These are phyloP conservation scores for Parotocinclus haroldoi DNA, from an alignment of 2,797 vertebrate species.

Conservation along the genomic window DNA sequence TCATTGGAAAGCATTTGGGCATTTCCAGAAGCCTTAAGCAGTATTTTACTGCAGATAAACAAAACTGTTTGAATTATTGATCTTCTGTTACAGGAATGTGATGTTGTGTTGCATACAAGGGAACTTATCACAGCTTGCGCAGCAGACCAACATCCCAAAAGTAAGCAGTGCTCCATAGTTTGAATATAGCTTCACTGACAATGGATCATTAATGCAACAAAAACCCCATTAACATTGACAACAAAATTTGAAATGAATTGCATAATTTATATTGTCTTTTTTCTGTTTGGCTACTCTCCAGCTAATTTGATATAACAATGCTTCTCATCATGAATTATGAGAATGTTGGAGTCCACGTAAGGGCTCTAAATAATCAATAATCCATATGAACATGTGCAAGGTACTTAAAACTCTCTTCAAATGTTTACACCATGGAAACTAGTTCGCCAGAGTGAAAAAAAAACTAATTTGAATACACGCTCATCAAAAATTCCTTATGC, in stretches of 20 bases:
- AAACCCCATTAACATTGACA: constrained; percentile 75
- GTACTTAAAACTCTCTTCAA: constrained; percentile 73
- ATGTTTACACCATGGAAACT: background rate
- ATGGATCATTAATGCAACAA: constrained; percentile 80
- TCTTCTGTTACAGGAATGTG: constrained; percentile 66
- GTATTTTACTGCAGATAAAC: constrained; percentile 66
- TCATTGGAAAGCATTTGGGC: constrained; percentile 41
- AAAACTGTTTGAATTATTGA: constrained; percentile 76
- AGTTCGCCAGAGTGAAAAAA: too few relatives aligned
- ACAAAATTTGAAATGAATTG: constrained; percentile 55
- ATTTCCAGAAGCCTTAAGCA: constrained; percentile 64
- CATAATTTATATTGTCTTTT: constrained; percentile 59
- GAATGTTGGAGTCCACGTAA: constrained; percentile 62
- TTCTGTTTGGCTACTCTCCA: constrained; percentile 77
- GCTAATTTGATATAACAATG: constrained; percentile 85
- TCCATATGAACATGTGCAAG: constrained; percentile 76
- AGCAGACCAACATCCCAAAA: constrained; percentile 30
- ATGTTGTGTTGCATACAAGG: constrained; percentile 47
- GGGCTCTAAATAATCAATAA: constrained; percentile 78
- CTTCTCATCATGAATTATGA: constrained; percentile 64
- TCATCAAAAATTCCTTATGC: too few relatives aligned
- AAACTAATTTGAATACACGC: too few relatives aligned
- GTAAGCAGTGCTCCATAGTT: constrained; percentile 31
- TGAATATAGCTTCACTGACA: constrained; percentile 51
- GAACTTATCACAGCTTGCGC: constrained; percentile 36